phyloP scores from a whole-genome alignment of 2,888 invertebrate genomes.

The Dastarcus helophoroides region DNA sequence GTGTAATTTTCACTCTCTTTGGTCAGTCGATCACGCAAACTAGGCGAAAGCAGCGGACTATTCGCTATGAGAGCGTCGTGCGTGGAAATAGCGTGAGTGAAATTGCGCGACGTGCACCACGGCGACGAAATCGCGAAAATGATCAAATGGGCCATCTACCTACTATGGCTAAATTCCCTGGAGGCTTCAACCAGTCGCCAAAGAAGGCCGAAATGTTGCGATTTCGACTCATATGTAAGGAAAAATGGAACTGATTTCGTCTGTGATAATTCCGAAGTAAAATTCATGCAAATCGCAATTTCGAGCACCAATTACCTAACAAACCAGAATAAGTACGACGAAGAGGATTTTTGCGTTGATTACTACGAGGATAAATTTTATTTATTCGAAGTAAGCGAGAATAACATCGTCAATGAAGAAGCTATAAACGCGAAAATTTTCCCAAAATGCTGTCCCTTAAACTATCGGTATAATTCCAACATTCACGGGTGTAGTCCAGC shows the following conservation, averaged over 20 bases:
- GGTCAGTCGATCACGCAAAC: too few species aligned
- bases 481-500: background rate
- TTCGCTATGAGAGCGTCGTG: too few species aligned
- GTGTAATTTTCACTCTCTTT: too few species aligned
- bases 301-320: background rate
- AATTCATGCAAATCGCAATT: background rate
- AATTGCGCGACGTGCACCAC: too few species aligned
- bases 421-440: background rate
- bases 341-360: background rate
- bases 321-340: too few species aligned
- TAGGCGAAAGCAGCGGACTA: too few species aligned
- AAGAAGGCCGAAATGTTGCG: constrained; percentile 1
- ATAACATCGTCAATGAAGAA: background rate
- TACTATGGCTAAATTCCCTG: too few species aligned
- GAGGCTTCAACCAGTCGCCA: too few species aligned
- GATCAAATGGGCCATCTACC: too few species aligned
- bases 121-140: too few species aligned
- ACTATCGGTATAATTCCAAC: background rate
- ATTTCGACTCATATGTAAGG: background rate
- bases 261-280: background rate
- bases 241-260: background rate
- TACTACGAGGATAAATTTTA: background rate
- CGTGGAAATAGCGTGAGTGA: too few species aligned
- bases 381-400: background rate
- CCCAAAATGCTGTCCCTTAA: constrained; percentile 2